Conservation (phyloP, 2,113 vertebrate genomes). For the Microtus pennsylvanicus region DNA sequence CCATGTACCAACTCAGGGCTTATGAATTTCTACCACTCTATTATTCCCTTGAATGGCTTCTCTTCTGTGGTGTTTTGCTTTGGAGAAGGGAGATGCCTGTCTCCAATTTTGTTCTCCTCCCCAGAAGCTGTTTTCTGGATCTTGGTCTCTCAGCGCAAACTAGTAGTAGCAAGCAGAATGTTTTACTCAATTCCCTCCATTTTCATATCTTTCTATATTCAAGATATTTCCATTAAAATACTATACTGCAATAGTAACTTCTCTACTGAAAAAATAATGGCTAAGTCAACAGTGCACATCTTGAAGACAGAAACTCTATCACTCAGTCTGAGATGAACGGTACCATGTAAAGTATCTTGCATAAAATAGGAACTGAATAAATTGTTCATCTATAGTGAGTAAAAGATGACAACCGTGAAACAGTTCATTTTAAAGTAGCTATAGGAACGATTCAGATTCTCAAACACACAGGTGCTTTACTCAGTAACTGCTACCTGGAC, state of each 20-base stretch:
- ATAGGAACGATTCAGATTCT: slow-evolving; percentile 48
- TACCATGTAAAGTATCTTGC: not conserved
- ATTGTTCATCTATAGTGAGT: not conserved
- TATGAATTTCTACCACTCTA: not conserved
- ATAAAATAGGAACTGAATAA: not conserved
- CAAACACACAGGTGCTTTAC: not conserved
- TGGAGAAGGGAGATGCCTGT: slow-evolving; percentile 21
- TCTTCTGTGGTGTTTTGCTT: not conserved
- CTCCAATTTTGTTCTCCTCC: not conserved
- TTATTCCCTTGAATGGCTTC: not conserved
- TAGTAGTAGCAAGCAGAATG: not conserved
- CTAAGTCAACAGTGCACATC: slow-evolving; percentile 37
- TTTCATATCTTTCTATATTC: slow-evolving; percentile 51
- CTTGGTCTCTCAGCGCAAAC: not conserved
- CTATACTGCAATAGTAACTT: not conserved
- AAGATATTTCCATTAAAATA: slow-evolving; percentile 44
- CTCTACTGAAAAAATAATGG: slow-evolving; percentile 45
- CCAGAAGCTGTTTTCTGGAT: slow-evolving; percentile 26
- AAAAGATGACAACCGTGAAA: not conserved
- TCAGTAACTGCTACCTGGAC: not conserved
- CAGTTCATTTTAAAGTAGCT: slow-evolving; percentile 53
- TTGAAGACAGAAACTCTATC: not conserved
- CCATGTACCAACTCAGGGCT: not conserved
- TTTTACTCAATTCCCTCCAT: not conserved
- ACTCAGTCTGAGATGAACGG: slow-evolving; percentile 8